A percentile compares a stretch with the other conserved stretches of the same genome.
Conservation (phyloP, 2,797 vertebrate species). For the Acanthornis magna region DNA sequence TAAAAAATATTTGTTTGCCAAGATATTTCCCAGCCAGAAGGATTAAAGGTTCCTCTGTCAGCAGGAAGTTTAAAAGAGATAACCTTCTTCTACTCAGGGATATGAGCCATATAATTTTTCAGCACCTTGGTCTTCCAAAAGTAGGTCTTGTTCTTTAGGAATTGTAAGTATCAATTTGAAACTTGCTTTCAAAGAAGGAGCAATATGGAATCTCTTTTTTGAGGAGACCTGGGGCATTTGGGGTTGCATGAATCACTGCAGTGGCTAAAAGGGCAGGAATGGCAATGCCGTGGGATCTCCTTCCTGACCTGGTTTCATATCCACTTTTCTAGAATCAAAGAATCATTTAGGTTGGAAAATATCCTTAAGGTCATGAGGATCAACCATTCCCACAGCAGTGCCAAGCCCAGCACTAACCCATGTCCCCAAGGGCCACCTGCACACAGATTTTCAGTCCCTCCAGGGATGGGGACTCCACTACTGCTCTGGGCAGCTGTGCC, state of each 20-base stretch:
- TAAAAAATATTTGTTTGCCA: neutral
- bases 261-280: neutral
- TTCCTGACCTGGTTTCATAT: neutral
- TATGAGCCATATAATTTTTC: neutral
- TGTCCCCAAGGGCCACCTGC: neutral
- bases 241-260: neutral
- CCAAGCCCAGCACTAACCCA: neutral
- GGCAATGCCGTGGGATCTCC: neutral
- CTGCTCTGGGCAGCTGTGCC: neutral
- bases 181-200: neutral
- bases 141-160: neutral
- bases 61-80: neutral
- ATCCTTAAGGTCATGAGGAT: neutral
- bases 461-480: neutral
- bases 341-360: neutral
- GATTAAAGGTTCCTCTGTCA: neutral
- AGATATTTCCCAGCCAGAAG: neutral
- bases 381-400: neutral
- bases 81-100: neutral
- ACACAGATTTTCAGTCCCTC: neutral
- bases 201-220: neutral
- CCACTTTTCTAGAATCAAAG: neutral
- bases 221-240: neutral
- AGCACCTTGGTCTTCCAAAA: neutral
- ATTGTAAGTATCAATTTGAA: neutral